Conservation (phyloP, 2,888 invertebrate species). For the Parelbella ahira region DNA sequence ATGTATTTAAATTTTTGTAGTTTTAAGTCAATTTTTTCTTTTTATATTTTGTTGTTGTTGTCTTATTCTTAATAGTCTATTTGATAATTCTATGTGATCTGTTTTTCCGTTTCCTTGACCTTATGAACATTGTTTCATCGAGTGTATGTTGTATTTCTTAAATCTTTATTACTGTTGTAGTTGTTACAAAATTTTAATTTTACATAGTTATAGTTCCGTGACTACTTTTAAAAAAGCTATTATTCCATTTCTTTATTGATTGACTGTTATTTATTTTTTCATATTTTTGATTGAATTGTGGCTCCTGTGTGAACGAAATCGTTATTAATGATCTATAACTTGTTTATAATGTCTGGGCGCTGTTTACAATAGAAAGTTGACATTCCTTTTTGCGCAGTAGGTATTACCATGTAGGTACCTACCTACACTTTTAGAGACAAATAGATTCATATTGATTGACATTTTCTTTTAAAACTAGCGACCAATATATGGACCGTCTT, state of each 20-base stretch:
- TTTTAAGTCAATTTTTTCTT: slow-evolving; percentile 42
- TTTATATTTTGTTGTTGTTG: slow-evolving; percentile 66
- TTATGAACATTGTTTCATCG: slow-evolving; percentile 12
- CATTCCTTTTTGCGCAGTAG: slow-evolving; percentile 9
- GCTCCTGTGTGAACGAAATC: slow-evolving; percentile 20
- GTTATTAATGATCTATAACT: slow-evolving; percentile 3
- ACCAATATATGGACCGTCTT: slow-evolving; percentile 9
- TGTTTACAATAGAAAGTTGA: slow-evolving; percentile 1
- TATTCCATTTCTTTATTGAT: no score
- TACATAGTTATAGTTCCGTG: slow-evolving; percentile 9
- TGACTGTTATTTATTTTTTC: no score
- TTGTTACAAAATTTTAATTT: slow-evolving; percentile 12
- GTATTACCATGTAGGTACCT: no score
- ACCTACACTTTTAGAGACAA: no score
- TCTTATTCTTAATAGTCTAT: slow-evolving; percentile 33
- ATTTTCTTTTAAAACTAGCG: slow-evolving; percentile 11
- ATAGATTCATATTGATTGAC: slow-evolving; percentile 2
- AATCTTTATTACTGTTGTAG: slow-evolving; percentile 13
- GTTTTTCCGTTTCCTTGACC: slow-evolving; percentile 20
- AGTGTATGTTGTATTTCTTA: slow-evolving; percentile 8
- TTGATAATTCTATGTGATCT: slow-evolving; percentile 19
- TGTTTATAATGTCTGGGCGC: slow-evolving; percentile 14
- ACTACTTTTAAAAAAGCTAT: no score
- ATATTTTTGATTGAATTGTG: no score
- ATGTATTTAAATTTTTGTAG: slow-evolving; percentile 45